Conservation (phyloP, 2,888 invertebrate species). For the Globia sparganii region DNA sequence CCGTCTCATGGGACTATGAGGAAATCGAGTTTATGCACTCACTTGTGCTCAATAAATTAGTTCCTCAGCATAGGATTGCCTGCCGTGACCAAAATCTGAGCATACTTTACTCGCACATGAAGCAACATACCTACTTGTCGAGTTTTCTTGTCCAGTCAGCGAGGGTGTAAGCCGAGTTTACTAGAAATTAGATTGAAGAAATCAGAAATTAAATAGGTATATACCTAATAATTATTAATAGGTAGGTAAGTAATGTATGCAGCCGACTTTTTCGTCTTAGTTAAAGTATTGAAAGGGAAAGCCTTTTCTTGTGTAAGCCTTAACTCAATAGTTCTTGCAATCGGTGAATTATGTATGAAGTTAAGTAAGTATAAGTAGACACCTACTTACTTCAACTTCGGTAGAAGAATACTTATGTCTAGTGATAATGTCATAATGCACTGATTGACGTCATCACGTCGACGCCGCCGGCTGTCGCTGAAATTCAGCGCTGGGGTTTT, state of each 20-base stretch:
- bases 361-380: conserved; percentile 8
- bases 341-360: conserved; percentile 41
- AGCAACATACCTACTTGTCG: background rate
- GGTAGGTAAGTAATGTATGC: background rate
- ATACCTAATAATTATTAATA: no score
- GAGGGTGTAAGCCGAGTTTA: background rate
- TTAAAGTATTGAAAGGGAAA: conserved; percentile 35
- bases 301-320: conserved; percentile 15
- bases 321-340: conserved; percentile 1
- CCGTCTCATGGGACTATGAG: background rate
- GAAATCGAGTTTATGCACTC: no score
- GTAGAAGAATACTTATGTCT: conserved; percentile 27
- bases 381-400: conserved; percentile 9
- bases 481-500: background rate
- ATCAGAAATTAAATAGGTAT: no score
- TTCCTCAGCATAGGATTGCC: background rate
- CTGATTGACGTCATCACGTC: background rate
- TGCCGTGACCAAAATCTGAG: background rate
- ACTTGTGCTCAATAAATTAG: background rate
- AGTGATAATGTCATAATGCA: conserved; percentile 26
- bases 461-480: background rate
- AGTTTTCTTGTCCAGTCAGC: background rate
- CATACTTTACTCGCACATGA: background rate
- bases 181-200: background rate
- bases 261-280: background rate